Percentiles rank a stretch among this genome's conserved stretches.
phyloP scores from a whole-genome alignment of 1,140 invertebrate genomes.

The Musca vetustissima region DNA sequence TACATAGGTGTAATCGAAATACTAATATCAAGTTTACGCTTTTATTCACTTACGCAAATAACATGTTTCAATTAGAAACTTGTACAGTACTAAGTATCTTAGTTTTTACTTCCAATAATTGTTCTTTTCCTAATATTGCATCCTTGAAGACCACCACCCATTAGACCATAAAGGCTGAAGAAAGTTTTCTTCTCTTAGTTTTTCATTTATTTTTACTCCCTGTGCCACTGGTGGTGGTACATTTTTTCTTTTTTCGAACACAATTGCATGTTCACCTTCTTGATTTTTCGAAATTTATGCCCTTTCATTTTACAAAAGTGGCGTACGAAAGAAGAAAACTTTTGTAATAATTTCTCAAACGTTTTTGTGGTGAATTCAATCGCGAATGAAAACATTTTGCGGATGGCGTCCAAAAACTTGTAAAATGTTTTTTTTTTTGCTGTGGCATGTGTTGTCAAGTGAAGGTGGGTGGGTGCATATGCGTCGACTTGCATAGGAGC shows the following conservation, averaged over 20 bases:
- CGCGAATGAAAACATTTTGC: slow-evolving; percentile 54
- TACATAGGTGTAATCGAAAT: too few relatives aligned
- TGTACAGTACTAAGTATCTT: too few relatives aligned
- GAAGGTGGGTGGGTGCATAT: not conserved
- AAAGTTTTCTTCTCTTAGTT: too few relatives aligned
- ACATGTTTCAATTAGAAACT: too few relatives aligned
- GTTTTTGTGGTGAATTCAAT: slow-evolving; percentile 56
- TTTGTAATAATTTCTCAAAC: slow-evolving; percentile 55
- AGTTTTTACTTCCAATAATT: too few relatives aligned
- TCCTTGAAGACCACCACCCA: too few relatives aligned
- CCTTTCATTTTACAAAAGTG: slow-evolving; percentile 45
- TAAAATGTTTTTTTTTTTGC: slow-evolving; percentile 9
- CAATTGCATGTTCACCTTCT: slow-evolving; percentile 17
- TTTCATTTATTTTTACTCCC: not conserved
- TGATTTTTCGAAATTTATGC: slow-evolving; percentile 46
- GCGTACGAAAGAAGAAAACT: slow-evolving; percentile 50
- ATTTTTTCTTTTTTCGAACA: too few relatives aligned
- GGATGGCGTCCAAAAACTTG: slow-evolving; percentile 48
- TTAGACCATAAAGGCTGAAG: too few relatives aligned
- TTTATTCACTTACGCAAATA: too few relatives aligned
- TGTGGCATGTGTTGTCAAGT: not conserved
- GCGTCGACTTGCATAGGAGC: not conserved
- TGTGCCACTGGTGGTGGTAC: not conserved
- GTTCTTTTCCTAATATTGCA: too few relatives aligned
- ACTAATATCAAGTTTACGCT: too few relatives aligned